Evolutionary conservation across 92 coral and sea anemone species (phyloP), one percentile per base, ranked within the genome.

Genomic region (Blastomussa wellsi): DNA sequence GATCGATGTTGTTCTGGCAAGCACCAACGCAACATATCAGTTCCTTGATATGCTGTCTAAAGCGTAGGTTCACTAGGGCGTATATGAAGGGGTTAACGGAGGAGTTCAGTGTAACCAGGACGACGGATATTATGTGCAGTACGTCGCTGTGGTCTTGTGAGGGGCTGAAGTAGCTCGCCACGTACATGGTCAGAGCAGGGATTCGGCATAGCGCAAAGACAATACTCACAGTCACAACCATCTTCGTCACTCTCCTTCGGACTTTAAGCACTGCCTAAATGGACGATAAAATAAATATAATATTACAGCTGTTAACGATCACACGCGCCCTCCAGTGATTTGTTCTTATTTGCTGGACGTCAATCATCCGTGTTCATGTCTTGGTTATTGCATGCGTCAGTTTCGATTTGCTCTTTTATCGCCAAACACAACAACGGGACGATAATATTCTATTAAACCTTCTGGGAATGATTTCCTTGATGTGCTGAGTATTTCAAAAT

Each of bases 171-270:
- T 28, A 79, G 36, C 71, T 69, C 33, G 39, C 36, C 44, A 65
- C 37, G 49, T 89, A 91, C 55, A 86, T 66, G 35, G 88, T 85
- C 20, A 83, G 87, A 49, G 77, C 76, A 11, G 93, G 90, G 35
- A 86, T 39, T 89, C 95, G 87, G 13, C 84, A 68, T 22, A 86
- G 0, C 26, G 49, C 70, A 48, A 76, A 89, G 31, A 89, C 48
- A 19, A 87, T 77, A 35, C 90, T 92, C 7, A 92, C 95, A 35
- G 82, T 69, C 8, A 89, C 44, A 24, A 87, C 89, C 88, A 92
- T 86, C 76, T 90, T 90, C 47, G 95, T 89, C 52, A 92, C 80
- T 15, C 89, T 82, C 79, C 78, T 86, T 52, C 90, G 57, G 38
- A 81, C 35, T 69, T 69, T 81, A 13, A 80, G 33, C 60, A 62